Percentiles rank a stretch among this genome's conserved stretches.
These are phyloP conservation scores for Siphamia tubifer DNA, from an alignment of 2,113 vertebrate genomes.

Conservation along the genomic window DNA sequence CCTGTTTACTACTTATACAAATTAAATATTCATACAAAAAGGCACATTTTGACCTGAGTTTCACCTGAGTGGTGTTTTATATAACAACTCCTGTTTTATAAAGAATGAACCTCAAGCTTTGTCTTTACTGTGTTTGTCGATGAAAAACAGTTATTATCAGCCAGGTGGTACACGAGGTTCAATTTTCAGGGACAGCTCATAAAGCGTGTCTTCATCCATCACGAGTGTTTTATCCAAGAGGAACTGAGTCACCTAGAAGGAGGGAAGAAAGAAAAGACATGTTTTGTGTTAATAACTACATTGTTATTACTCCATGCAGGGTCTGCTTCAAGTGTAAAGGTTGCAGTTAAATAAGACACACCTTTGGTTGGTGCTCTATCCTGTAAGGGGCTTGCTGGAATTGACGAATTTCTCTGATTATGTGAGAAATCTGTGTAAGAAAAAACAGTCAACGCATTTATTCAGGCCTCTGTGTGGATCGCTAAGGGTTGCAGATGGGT, in stretches of 20 bases:
- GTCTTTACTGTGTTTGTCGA: neutral
- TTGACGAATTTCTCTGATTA: slow-evolving; percentile 97
- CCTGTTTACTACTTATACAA: slow-evolving; percentile 10
- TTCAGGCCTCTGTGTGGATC: neutral
- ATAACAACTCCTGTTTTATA: neutral
- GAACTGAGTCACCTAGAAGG: slow-evolving; percentile 91
- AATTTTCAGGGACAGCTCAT: slow-evolving; percentile 94
- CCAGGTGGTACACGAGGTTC: slow-evolving; percentile 87
- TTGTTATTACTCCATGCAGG: neutral
- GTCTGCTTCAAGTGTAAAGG: no score
- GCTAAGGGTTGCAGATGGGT: neutral
- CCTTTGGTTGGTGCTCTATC: slow-evolving; percentile 96
- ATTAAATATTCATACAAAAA: slow-evolving; percentile 41
- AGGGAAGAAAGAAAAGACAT: neutral
- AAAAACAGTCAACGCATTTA: neutral
- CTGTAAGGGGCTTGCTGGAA: slow-evolving; percentile 97
- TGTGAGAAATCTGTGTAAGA: slow-evolving; percentile 90
- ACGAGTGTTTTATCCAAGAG: slow-evolving; percentile 93
- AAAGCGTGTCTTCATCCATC: slow-evolving; percentile 95
- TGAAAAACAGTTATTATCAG: neutral
- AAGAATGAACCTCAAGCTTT: slow-evolving; percentile 3
- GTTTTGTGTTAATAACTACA: neutral
- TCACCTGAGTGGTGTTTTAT: neutral
- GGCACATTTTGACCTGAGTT: slow-evolving; percentile 76
- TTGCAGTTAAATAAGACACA: slow-evolving; percentile 40